A percentile compares a stretch with the other conserved stretches of the same genome.
Evolutionary conservation across 2,888 invertebrate species (phyloP).

Genomic region (Protonemura montana): DNA sequence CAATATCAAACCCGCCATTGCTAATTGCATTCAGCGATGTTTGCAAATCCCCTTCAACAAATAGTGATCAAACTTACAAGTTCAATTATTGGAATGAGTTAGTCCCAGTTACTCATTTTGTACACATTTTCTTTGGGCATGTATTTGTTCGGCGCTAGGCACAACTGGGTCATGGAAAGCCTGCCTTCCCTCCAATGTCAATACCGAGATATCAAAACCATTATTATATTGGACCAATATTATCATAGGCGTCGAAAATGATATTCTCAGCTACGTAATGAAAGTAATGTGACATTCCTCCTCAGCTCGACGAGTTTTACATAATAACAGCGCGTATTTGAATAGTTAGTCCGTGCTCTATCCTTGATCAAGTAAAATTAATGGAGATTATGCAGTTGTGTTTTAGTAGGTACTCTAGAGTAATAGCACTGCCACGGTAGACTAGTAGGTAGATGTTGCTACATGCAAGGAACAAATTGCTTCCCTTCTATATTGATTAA

Average conservation of each 20-base stretch:
- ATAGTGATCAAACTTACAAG: conserved; percentile 8
- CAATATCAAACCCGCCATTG: not conserved
- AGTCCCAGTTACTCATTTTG: not conserved
- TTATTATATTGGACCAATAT: not conserved
- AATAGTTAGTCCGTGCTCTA: not conserved
- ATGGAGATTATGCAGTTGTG: not conserved
- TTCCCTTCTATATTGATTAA: not conserved
- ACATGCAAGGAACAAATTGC: not conserved
- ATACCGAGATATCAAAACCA: not conserved
- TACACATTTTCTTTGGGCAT: not conserved
- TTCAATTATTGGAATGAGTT: conserved; percentile 19
- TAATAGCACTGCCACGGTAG: not conserved
- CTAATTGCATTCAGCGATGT: conserved; percentile 30
- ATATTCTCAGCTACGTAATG: not conserved
- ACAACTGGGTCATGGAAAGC: not conserved
- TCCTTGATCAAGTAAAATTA: not conserved
- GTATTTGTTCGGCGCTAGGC: not conserved
- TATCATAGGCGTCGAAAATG: not conserved
- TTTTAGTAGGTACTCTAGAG: not conserved
- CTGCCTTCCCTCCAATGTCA: not conserved
- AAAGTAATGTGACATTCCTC: not conserved
- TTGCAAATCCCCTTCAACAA: conserved; percentile 14
- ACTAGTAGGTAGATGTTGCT: not conserved
- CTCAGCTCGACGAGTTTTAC: not conserved
- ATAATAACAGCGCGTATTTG: not conserved